phyloP scores from a whole-genome alignment of 92 coral and sea anemone species.

The Parazoanthus swiftii region DNA sequence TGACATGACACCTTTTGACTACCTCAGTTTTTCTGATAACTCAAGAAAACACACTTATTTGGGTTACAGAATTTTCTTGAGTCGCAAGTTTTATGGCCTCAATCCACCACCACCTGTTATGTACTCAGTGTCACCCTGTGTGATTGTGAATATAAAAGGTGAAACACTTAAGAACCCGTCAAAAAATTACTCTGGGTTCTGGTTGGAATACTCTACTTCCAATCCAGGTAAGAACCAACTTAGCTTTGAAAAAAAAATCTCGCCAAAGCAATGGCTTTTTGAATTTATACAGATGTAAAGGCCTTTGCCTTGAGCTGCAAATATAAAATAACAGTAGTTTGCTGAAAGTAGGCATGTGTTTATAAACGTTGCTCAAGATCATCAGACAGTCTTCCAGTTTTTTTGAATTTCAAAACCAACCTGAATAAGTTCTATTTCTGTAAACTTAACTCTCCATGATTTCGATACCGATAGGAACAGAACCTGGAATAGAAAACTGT shows the following conservation, averaged over 20 bases:
- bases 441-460: no score
- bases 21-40: not conserved
- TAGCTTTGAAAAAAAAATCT: not conserved
- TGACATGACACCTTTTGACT: conserved; percentile 27
- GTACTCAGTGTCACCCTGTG: conserved; percentile 8
- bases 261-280: not conserved
- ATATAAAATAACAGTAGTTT: no score
- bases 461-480: no score
- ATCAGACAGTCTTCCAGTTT: no score
- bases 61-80: not conserved
- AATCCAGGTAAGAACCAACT: conserved; percentile 20
- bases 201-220: conserved; percentile 2
- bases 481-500: no score
- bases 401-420: no score
- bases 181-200: conserved; percentile 30
- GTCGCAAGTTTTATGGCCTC: conserved; percentile 4
- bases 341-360: no score
- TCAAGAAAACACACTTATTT: not conserved
- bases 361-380: no score
- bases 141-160: not conserved
- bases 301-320: no score
- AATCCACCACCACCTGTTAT: conserved; percentile 26
- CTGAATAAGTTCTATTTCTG: no score
- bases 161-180: not conserved
- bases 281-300: no score